Conservation (phyloP, 2,797 vertebrate genomes). For the Anguilla marmorata region DNA sequence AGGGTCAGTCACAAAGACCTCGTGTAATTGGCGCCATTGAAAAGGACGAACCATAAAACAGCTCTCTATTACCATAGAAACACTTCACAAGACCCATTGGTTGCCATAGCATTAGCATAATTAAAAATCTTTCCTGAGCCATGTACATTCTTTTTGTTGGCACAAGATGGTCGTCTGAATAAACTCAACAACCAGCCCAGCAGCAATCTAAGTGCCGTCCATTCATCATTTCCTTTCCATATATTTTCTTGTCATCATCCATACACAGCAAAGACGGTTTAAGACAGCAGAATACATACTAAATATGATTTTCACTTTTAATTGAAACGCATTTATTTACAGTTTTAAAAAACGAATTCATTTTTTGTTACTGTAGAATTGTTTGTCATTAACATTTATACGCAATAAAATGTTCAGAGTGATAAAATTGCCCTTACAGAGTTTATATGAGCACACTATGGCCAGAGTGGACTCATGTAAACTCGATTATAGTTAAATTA, state of each 20-base stretch:
- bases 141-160: background rate
- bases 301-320: background rate
- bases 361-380: too few relatives aligned
- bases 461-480: too few relatives aligned
- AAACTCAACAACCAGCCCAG: background rate
- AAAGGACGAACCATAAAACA: background rate
- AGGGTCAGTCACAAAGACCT: slow-evolving; percentile 9
- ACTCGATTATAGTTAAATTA: too few relatives aligned
- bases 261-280: background rate
- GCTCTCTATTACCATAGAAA: slow-evolving; percentile 26
- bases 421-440: too few relatives aligned
- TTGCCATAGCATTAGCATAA: slow-evolving; percentile 19
- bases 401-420: too few relatives aligned
- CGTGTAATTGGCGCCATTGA: background rate
- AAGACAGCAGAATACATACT: background rate
- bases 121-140: slow-evolving; percentile 1
- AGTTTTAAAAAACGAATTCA: too few relatives aligned
- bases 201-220: background rate
- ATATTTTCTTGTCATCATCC: background rate
- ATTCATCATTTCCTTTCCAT: background rate
- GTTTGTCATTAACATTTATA: too few relatives aligned
- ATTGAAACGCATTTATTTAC: too few relatives aligned
- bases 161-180: background rate
- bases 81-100: background rate
- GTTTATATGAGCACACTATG: too few relatives aligned